A percentile compares a stretch with the other conserved stretches of the same genome.
phyloP scores from a whole-genome alignment of 2,797 vertebrate species.

The Microcaecilia unicolor region DNA sequence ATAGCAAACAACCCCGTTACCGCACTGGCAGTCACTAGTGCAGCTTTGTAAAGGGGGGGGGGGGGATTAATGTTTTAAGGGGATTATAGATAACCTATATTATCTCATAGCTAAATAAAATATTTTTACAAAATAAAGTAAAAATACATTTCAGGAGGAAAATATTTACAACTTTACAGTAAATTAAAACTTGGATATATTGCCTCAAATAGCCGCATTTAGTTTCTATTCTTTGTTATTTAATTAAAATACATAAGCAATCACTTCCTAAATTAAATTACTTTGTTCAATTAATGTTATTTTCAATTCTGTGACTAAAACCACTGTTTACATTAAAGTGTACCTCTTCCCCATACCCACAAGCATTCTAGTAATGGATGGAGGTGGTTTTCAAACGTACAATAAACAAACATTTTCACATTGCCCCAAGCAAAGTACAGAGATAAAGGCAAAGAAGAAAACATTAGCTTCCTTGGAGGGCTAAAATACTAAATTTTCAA shows the following conservation, averaged over 20 bases:
- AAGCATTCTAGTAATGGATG: slow-evolving; percentile 20
- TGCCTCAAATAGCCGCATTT: slow-evolving; percentile 38
- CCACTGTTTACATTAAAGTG: slow-evolving; percentile 41
- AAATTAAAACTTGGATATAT: slow-evolving; percentile 36
- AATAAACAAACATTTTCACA: slow-evolving; percentile 26
- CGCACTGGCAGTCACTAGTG: too few species aligned
- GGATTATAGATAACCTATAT: too few species aligned
- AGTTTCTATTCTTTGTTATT: slow-evolving; percentile 36
- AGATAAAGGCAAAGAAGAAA: slow-evolving; percentile 5
- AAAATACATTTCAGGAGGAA: too few species aligned
- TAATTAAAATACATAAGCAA: slow-evolving; percentile 36
- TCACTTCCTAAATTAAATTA: slow-evolving; percentile 39
- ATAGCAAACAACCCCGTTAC: too few species aligned
- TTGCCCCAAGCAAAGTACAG: slow-evolving; percentile 28
- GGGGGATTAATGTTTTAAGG: too few species aligned
- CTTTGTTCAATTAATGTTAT: slow-evolving; percentile 39
- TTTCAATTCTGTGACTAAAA: slow-evolving; percentile 40
- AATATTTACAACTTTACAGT: too few species aligned
- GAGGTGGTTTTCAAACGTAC: slow-evolving; percentile 19
- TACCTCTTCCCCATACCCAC: slow-evolving; percentile 5
- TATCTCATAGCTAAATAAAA: too few species aligned
- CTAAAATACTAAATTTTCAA: too few species aligned
- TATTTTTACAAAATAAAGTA: too few species aligned
- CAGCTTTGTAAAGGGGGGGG: too few species aligned
- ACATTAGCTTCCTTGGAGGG: not conserved